phyloP scores from a whole-genome alignment of 2,113 vertebrate species.

The Tinamus guttatus region DNA sequence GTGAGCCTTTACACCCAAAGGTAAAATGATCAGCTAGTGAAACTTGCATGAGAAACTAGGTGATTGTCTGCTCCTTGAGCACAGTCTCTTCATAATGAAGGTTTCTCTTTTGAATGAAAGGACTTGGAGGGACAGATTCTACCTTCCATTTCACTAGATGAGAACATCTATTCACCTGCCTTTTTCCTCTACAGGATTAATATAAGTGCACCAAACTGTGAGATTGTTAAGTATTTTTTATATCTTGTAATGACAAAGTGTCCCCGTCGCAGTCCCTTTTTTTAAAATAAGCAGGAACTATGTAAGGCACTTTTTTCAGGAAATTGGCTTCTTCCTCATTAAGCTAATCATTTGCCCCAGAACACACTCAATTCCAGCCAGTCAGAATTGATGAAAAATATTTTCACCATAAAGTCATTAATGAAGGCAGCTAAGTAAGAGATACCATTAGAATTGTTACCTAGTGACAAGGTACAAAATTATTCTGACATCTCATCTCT shows the following conservation, averaged over 20 bases:
- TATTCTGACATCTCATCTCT: slow-evolving; percentile 25
- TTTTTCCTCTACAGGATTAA: not conserved
- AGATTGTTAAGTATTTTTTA: slow-evolving; percentile 23
- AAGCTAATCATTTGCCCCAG: slow-evolving; percentile 27
- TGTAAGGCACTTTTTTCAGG: slow-evolving; percentile 15
- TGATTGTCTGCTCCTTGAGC: not conserved
- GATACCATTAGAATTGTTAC: slow-evolving; percentile 38
- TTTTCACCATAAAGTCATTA: slow-evolving; percentile 24
- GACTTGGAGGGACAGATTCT: not conserved
- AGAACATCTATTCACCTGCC: slow-evolving; percentile 31
- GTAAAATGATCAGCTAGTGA: not conserved
- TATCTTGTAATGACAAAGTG: slow-evolving; percentile 30
- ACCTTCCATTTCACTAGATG: not conserved
- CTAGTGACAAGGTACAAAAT: slow-evolving; percentile 39
- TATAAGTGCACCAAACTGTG: slow-evolving; percentile 5
- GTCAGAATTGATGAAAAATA: slow-evolving; percentile 12
- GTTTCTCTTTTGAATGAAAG: not conserved
- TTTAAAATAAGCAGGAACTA: slow-evolving; percentile 30
- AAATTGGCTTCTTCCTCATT: slow-evolving; percentile 50
- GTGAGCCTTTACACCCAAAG: not conserved
- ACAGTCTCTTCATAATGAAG: not conserved
- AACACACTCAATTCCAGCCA: not conserved
- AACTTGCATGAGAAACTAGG: not conserved
- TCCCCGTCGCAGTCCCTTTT: not conserved
- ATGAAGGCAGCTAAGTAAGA: slow-evolving; percentile 14